Conservation (phyloP, 1,140 invertebrate genomes). For the Drosophila nebulosa region DNA sequence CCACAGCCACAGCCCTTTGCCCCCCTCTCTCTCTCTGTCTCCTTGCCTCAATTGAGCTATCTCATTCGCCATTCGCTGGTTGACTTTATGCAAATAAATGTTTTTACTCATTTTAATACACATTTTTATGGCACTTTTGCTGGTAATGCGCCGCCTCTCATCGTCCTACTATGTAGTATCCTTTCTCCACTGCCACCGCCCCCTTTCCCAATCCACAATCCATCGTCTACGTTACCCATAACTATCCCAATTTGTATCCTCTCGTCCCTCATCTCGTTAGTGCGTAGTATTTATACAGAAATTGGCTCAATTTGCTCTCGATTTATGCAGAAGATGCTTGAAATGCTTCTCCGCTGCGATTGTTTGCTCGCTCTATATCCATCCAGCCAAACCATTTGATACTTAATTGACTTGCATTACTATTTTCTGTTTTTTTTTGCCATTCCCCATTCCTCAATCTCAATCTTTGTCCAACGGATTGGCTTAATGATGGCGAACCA, state of each 20-base stretch:
- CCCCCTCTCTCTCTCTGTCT: neutral
- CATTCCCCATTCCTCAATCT: neutral
- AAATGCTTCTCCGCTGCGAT: conserved; percentile 63
- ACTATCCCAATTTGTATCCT: conserved; percentile 17
- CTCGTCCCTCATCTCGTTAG: conserved; percentile 68
- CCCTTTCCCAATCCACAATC: neutral
- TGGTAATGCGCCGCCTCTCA: conserved; percentile 57
- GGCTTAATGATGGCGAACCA: conserved; percentile 46
- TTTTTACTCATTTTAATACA: conserved; percentile 80
- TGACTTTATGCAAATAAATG: conserved; percentile 78
- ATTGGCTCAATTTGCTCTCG: conserved; percentile 76
- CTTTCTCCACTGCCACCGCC: neutral
- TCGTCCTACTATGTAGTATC: conserved; percentile 23
- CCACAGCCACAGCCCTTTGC: neutral
- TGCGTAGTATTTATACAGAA: conserved; percentile 71
- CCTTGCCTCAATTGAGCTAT: conserved; percentile 40
- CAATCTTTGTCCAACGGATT: conserved; percentile 25
- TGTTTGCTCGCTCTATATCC: conserved; percentile 64
- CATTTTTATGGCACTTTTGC: conserved; percentile 75
- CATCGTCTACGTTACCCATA: conserved; percentile 11
- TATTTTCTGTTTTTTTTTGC: neutral
- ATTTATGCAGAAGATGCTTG: conserved; percentile 74
- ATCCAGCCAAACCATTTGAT: conserved; percentile 61
- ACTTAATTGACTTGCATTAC: conserved; percentile 76
- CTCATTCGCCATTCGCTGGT: conserved; percentile 37